phyloP scores from a whole-genome alignment of 2,888 invertebrate genomes.

The Fragum whitleyi region DNA sequence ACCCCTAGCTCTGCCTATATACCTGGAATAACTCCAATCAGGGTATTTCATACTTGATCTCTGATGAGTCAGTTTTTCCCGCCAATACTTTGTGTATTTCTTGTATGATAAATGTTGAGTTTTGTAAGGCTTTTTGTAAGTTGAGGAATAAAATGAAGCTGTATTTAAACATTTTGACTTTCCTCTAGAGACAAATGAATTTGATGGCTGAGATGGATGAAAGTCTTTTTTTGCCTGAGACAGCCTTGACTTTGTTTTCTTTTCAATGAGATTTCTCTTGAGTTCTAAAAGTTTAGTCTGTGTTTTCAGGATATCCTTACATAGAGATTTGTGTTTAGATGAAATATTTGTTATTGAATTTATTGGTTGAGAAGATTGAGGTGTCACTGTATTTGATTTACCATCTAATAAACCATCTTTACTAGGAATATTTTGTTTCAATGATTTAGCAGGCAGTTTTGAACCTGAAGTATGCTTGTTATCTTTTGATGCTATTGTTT shows the following conservation, averaged over 20 bases:
- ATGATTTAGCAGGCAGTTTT: no score
- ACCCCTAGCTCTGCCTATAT: background rate
- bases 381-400: background rate
- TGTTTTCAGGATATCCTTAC: background rate
- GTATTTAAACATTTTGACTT: background rate
- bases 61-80: background rate
- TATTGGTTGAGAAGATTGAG: background rate
- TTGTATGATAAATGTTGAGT: background rate
- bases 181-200: background rate
- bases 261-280: background rate
- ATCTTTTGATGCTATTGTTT: no score
- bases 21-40: background rate
- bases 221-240: background rate
- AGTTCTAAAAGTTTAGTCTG: constrained; percentile 1
- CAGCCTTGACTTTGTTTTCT: background rate
- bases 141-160: background rate
- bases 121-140: background rate
- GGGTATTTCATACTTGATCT: background rate
- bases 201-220: background rate
- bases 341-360: background rate
- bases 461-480: no score
- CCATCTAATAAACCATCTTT: background rate
- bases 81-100: constrained; percentile 1
- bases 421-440: no score
- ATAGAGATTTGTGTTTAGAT: constrained; percentile 1